Base-by-base conservation (phyloP, 2,797 vertebrate species). In the Sciurus carolinensis region DNA sequence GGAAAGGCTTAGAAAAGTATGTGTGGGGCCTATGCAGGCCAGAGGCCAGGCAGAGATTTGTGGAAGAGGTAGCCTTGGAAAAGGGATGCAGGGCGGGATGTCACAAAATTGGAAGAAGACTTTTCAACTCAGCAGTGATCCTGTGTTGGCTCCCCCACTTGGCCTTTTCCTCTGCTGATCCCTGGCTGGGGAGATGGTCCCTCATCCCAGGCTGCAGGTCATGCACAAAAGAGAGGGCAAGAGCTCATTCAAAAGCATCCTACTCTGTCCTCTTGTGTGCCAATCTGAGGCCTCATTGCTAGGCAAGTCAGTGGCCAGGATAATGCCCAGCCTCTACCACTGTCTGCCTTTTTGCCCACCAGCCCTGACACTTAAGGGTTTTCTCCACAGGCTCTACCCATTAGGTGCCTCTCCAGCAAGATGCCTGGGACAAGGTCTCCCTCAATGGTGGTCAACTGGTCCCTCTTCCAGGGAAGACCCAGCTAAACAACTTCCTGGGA, bases 401-500 rank as follows among this genome's bases (percentile, higher is more conserved):
- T 14, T 39, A 62, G 57, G 42, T 24, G 44, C 66, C 94, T 94
- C 42, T 87, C 18, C 5, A 26, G 50, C 50, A 81, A 90, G 92
- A 24, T 44, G 80, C 87, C 92, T 67, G 36, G 77, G 36, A 75
- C 24, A 28, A 91, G 64, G 57, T 75, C 79, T 85, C 72, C 52
- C 62, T 82, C 80, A 59, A 3, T 3, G 82, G 44, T 36, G 33
- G 57, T 91, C 83, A 92, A 30, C 10, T 54, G 81, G 33, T 59
- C 91, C 59, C 57, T 94, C 93, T 92, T 87, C 88, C 50, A 64
- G 90, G 71, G 44, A n/a, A 84, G 67, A 88, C 85, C 24, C 66
- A 57, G 30, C 36, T 71, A 50, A 90, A 90, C 62, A 79, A 76
- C 73, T 94, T 94, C 87, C 91, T 90, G 57, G 83, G 39, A 83